Evolutionary conservation across 2,113 vertebrate species (phyloP).

Genomic region (Hassar affinis): DNA sequence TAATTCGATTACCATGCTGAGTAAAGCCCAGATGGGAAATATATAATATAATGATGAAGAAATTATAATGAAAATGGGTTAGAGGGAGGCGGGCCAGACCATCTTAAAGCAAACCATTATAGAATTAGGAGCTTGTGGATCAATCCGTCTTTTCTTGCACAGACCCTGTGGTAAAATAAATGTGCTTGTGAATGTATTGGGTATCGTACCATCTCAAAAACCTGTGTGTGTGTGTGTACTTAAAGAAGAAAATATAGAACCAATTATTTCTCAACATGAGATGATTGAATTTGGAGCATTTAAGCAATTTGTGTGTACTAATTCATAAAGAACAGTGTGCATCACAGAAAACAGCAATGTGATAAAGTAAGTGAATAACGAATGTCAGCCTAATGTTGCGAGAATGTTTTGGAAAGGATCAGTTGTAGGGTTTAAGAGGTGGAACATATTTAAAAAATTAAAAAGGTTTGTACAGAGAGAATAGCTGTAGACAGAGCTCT

Average conservation of each 20-base stretch:
- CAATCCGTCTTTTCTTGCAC: constrained; percentile 55
- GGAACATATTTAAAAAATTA: background rate
- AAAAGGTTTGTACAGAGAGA: background rate
- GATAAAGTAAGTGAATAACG: background rate
- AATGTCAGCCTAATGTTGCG: background rate
- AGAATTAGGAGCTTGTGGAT: constrained; percentile 61
- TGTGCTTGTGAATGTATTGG: constrained; percentile 11
- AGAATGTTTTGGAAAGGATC: background rate
- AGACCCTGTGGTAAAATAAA: constrained; percentile 13
- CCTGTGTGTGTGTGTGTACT: background rate
- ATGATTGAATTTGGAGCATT: background rate
- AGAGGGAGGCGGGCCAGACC: constrained; percentile 46
- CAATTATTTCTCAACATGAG: background rate
- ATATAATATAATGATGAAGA: constrained; percentile 62
- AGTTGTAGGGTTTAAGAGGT: background rate
- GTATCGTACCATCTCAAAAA: background rate
- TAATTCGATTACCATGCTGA: constrained; percentile 56
- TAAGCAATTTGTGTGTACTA: background rate
- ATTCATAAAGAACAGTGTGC: background rate
- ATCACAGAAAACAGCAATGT: background rate
- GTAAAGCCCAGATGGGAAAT: constrained; percentile 59
- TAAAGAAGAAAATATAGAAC: constrained; percentile 1
- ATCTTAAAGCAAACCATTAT: constrained; percentile 58
- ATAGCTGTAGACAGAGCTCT: background rate
- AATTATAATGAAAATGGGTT: constrained; percentile 57